These are phyloP conservation scores for Felis chaus DNA, from an alignment of 2,113 vertebrate genomes.

Conservation along the genomic window DNA sequence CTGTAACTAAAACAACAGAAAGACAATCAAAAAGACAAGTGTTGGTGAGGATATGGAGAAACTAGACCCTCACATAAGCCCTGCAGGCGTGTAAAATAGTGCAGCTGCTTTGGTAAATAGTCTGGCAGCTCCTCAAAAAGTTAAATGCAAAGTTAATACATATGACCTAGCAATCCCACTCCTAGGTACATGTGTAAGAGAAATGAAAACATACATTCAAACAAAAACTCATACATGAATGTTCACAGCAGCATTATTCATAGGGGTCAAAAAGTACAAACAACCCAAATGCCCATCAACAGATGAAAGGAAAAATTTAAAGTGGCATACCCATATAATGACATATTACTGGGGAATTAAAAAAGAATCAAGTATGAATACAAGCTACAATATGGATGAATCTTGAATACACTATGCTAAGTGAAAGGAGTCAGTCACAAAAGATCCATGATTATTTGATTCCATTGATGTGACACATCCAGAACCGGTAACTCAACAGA, in stretches of 20 bases:
- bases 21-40: neutral
- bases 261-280: neutral
- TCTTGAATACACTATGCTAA: neutral
- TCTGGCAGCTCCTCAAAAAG: neutral
- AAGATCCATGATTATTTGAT: neutral
- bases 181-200: neutral
- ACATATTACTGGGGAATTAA: neutral
- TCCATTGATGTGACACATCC: neutral
- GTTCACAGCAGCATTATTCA: neutral
- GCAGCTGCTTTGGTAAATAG: neutral
- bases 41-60: neutral
- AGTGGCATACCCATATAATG: neutral
- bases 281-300: neutral
- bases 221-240: neutral
- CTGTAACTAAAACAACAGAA: neutral
- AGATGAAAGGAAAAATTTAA: neutral
- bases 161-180: neutral
- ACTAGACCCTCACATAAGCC: neutral
- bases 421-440: neutral
- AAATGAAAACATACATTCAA: neutral
- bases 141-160: neutral
- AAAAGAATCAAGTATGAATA: neutral
- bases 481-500: neutral
- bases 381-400: neutral
- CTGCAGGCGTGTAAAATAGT: neutral